A percentile compares a stretch with the other conserved stretches of the same genome.
phyloP scores from a whole-genome alignment of 2,888 invertebrate genomes.

The Agrilus biguttatus region DNA sequence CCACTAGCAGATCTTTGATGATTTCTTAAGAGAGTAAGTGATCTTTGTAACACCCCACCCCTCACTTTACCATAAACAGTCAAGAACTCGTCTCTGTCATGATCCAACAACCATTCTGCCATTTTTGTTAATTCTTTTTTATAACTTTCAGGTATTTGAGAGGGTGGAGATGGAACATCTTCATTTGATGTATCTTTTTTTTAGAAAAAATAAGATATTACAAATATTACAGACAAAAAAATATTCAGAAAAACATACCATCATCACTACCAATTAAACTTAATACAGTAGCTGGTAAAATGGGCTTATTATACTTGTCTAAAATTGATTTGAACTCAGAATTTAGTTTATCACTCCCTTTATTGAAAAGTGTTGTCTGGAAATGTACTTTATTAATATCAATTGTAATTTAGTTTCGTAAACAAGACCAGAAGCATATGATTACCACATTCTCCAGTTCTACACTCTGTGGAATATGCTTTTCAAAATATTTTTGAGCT shows the following conservation, averaged over 20 bases:
- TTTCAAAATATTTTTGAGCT: conserved; percentile 83
- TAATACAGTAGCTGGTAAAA: conserved; percentile 75
- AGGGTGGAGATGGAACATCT: conserved; percentile 43
- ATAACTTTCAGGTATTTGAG: conserved; percentile 55
- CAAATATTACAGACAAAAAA: conserved; percentile 1
- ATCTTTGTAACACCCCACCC: conserved; percentile 59
- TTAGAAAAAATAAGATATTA: conserved; percentile 14
- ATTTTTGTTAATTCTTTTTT: conserved; percentile 61
- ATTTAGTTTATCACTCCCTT: conserved; percentile 74
- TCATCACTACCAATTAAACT: conserved; percentile 80
- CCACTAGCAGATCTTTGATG: conserved; percentile 67
- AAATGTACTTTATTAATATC: conserved; percentile 2
- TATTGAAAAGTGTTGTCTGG: conserved; percentile 58
- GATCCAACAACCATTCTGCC: conserved; percentile 72
- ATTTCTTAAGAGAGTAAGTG: conserved; percentile 63
- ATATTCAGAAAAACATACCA: conserved; percentile 35
- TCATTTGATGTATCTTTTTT: conserved; percentile 25
- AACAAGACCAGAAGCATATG: conserved; percentile 13
- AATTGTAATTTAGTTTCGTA: not conserved
- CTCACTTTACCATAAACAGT: conserved; percentile 62
- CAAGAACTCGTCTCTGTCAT: conserved; percentile 57
- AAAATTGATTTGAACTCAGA: conserved; percentile 78
- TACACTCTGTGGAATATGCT: conserved; percentile 84
- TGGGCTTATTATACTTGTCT: conserved; percentile 70
- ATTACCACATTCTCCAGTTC: conserved; percentile 86